phyloP scores from a whole-genome alignment of 2,113 vertebrate genomes.

The Plecotus auritus region DNA sequence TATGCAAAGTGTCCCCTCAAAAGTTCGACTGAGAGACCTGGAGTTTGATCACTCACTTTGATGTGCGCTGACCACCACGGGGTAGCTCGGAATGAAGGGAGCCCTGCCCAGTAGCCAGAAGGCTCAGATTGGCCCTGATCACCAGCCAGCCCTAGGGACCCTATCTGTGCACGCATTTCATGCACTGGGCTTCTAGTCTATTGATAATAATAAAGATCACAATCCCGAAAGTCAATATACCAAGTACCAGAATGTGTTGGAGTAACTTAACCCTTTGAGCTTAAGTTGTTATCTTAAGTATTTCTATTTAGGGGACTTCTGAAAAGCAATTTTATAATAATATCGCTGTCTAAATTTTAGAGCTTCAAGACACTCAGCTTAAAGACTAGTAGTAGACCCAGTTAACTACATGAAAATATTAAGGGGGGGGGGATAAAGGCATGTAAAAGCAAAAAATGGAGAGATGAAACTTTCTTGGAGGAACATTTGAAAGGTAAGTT shows the following conservation, averaged over 20 bases:
- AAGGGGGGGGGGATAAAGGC: neutral
- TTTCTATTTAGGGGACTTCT: neutral
- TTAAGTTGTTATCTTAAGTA: neutral
- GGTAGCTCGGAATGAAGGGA: too few species aligned
- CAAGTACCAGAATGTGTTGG: neutral
- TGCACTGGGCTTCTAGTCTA: neutral
- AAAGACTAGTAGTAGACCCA: neutral
- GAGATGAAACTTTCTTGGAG: neutral
- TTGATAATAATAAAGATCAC: neutral
- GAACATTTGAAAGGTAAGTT: neutral
- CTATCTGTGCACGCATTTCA: too few species aligned
- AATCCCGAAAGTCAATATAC: neutral
- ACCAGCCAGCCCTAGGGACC: too few species aligned
- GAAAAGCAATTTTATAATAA: neutral
- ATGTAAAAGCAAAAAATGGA: neutral
- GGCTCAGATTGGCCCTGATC: too few species aligned
- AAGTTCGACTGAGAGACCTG: too few species aligned
- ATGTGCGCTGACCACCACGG: too few species aligned
- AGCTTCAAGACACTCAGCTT: neutral
- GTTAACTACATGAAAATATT: neutral
- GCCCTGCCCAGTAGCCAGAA: too few species aligned
- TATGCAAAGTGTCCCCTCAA: too few species aligned
- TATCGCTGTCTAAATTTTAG: neutral
- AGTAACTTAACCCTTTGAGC: neutral
- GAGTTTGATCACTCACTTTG: too few species aligned